These are phyloP conservation scores for Carlito syrichta DNA, from an alignment of 2,113 vertebrate genomes.

Conservation along the genomic window DNA sequence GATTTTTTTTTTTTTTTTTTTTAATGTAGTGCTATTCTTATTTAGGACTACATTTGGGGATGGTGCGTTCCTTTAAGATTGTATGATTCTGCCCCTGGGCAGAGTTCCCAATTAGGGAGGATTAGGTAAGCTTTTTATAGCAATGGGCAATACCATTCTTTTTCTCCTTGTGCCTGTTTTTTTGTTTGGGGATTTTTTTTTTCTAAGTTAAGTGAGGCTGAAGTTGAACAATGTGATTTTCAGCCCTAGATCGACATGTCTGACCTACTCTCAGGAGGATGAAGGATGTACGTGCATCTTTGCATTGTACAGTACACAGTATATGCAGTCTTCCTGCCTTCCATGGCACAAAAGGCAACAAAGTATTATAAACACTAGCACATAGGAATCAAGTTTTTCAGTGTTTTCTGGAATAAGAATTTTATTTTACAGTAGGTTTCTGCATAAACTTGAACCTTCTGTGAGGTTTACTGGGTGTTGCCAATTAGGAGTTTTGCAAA, in stretches of 20 bases:
- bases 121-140: conserved; percentile 38
- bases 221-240: background rate
- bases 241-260: background rate
- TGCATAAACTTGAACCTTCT: background rate
- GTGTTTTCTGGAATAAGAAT: background rate
- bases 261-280: background rate
- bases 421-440: background rate
- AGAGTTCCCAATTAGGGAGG: conserved; percentile 23
- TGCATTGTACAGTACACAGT: background rate
- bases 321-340: background rate
- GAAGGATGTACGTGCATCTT: background rate
- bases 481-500: background rate
- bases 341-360: background rate
- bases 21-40: background rate
- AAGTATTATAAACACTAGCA: background rate
- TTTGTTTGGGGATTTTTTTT: background rate
- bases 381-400: background rate
- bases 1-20: background rate
- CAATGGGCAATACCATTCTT: conserved; percentile 2
- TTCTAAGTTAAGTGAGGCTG: conserved; percentile 5
- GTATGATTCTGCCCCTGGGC: conserved; percentile 3
- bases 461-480: background rate
- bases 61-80: background rate
- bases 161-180: background rate
- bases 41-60: background rate